Evolutionary conservation across 2,888 invertebrate species (phyloP), one percentile per base, ranked within the genome.

Genomic region (Hydrotaea diabolus): DNA sequence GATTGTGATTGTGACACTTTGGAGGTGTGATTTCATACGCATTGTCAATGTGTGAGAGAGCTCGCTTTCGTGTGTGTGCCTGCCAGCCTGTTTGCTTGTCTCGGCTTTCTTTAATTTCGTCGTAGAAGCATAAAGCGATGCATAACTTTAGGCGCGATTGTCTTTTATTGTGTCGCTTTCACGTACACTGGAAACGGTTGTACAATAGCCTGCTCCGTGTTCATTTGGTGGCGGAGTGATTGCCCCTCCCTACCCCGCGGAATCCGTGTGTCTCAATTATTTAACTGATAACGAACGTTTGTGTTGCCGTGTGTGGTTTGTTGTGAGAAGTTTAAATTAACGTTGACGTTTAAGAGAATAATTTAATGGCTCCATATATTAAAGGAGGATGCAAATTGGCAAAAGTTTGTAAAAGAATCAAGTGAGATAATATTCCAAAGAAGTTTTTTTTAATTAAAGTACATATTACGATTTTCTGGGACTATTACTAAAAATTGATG

Each of bases 1-100:
- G 57, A 59, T 85, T 82, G 79, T n/a, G 85, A 77, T 79, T 82
- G 79, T 85, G 85, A 82, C 85, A 82, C 77, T 77, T 69, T 77
- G 73, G 81, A 79, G 85, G 85, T 79, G 79, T 85, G 77, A 85
- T 77, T 79, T 82, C 71, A 79, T 69, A 74, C 76, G 77, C 79
- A 82, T 82, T 82, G 77, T 80, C 46, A 43, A 19, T 19, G 46
- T 77, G n/a, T 72, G 73, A 80, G 73, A 74, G 17, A 23, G 66
- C 36, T 62, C 76, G 17, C 74, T 19, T 69, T 59, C 17, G 13
- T 23, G 39, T 66, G 66, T 59, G 0, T 62, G 72, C n/a, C n/a
- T n/a, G n/a, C n/a, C n/a, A n/a, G n/a, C n/a, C n/a, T n/a, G n/a
- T n/a, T n/a, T n/a, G n/a, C n/a, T n/a, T n/a, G n/a, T n/a, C n/a